Evolutionary conservation across 1,140 invertebrate species (phyloP).

Genomic region (Euglossa dilemma): DNA sequence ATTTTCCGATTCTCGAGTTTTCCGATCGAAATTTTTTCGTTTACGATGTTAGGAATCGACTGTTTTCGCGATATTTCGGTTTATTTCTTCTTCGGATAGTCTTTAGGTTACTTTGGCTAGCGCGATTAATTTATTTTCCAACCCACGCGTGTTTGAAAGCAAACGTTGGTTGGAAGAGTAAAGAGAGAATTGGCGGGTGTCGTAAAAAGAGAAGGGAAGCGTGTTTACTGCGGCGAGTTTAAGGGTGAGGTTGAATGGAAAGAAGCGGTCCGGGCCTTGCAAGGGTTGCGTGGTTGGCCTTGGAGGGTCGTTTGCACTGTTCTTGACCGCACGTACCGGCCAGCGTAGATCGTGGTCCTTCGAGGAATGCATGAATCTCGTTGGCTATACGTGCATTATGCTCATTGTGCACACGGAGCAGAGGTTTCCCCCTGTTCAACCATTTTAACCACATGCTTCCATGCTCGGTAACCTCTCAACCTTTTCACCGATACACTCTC

Average conservation of each 20-base stretch:
- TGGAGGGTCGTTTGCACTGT: conserved; percentile 77
- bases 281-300: conserved; percentile 78
- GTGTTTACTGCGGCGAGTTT: not conserved
- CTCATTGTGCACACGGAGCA: conserved; percentile 37
- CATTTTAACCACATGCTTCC: conserved; percentile 28
- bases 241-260: conserved; percentile 66
- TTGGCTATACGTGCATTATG: conserved; percentile 50
- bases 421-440: conserved; percentile 6
- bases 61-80: too few species aligned
- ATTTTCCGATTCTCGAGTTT: not conserved
- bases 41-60: too few species aligned
- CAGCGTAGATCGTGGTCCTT: conserved; percentile 46
- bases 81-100: too few species aligned
- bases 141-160: not conserved
- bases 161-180: not conserved
- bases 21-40: not conserved
- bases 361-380: conserved; percentile 68
- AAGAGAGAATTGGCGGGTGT: not conserved
- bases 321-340: conserved; percentile 56
- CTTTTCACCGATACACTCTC: not conserved
- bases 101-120: too few species aligned
- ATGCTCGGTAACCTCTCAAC: not conserved
- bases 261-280: conserved; percentile 35
- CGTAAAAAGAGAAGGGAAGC: not conserved
- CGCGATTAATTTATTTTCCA: too few species aligned